These are phyloP conservation scores for Chionis minor DNA, from an alignment of 2,113 vertebrate genomes.

Conservation along the genomic window DNA sequence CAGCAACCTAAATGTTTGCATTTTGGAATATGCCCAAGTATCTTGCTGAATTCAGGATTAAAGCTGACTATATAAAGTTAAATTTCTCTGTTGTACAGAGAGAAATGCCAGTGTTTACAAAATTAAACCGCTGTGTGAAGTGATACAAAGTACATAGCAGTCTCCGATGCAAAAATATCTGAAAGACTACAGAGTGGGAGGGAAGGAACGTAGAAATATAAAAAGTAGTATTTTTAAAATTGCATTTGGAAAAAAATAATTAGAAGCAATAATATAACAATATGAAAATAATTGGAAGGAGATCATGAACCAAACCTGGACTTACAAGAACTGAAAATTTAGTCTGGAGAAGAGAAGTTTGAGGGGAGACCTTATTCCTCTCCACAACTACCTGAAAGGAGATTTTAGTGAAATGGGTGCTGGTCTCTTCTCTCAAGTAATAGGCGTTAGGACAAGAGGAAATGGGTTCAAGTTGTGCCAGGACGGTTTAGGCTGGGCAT, in stretches of 20 bases:
- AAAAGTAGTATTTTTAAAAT: neutral
- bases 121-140: neutral
- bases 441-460: too few relatives aligned
- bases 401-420: too few relatives aligned
- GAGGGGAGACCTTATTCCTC: too few relatives aligned
- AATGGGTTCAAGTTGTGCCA: too few relatives aligned
- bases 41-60: neutral
- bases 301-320: neutral
- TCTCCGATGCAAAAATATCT: neutral
- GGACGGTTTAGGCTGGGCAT: too few relatives aligned
- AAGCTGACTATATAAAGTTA: neutral
- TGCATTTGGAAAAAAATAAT: neutral
- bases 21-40: neutral
- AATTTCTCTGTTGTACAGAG: neutral
- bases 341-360: too few relatives aligned
- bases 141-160: neutral
- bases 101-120: neutral
- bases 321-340: neutral
- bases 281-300: neutral
- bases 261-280: neutral
- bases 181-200: neutral
- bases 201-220: neutral
- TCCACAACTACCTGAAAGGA: too few relatives aligned
- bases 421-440: too few relatives aligned
- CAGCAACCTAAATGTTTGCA: neutral